Percentiles rank a stretch among this genome's conserved stretches.
phyloP scores from a whole-genome alignment of 2,888 invertebrate genomes.

The Willowsia nigromaculata region DNA sequence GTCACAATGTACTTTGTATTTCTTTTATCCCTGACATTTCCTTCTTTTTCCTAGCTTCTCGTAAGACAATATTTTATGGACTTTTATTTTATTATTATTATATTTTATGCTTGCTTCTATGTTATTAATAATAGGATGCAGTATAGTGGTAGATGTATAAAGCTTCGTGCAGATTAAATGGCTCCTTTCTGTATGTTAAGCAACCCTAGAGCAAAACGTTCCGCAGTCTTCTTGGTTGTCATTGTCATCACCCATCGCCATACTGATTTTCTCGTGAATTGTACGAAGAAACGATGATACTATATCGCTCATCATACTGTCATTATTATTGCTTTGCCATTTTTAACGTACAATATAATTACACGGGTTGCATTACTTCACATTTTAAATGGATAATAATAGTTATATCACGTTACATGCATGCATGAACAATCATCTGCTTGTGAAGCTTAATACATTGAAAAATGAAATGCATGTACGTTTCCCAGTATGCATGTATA shows the following conservation, averaged over 20 bases:
- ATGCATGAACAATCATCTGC: constrained; percentile 49
- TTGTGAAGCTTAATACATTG: neutral
- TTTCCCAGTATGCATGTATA: neutral
- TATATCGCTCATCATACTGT: neutral
- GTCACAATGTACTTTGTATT: neutral
- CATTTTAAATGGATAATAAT: constrained; percentile 4
- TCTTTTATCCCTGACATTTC: constrained; percentile 66
- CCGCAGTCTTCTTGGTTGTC: neutral
- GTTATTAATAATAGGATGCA: neutral
- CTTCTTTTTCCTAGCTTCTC: constrained; percentile 1
- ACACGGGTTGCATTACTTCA: constrained; percentile 40
- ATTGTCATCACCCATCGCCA: neutral
- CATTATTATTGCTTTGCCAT: constrained; percentile 9
- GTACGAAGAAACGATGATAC: neutral
- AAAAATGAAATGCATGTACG: neutral
- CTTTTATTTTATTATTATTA: constrained; percentile 54
- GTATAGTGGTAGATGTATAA: neutral
- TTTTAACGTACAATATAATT: constrained; percentile 28
- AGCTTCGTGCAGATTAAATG: constrained; percentile 51
- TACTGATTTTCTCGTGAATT: neutral
- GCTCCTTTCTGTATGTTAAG: neutral
- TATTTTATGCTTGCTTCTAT: constrained; percentile 10
- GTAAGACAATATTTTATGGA: constrained; percentile 68
- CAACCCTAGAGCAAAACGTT: too few species aligned
- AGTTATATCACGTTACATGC: neutral